Evolutionary conservation across 2,888 invertebrate genomes (phyloP).

Genomic region (Drosophila picticornis): DNA sequence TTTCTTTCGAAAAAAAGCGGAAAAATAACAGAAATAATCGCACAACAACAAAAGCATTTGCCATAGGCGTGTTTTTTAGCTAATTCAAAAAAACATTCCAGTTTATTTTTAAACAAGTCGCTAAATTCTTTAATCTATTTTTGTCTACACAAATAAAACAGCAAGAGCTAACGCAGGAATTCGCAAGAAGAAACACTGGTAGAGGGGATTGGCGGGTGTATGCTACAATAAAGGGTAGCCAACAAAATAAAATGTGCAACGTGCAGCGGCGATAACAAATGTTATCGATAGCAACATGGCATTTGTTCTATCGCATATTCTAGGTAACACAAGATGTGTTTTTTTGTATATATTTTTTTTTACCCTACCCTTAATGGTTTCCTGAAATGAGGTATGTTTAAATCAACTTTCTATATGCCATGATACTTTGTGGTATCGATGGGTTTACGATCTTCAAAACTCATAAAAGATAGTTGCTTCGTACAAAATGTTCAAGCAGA

Average conservation of each 20-base stretch:
- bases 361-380: not conserved
- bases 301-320: conserved; percentile 48
- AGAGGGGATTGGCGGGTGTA: conserved; percentile 9
- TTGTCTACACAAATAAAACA: conserved; percentile 46
- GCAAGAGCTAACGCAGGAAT: conserved; percentile 45
- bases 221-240: conserved; percentile 40
- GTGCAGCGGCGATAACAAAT: conserved; percentile 51
- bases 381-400: not conserved
- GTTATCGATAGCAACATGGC: conserved; percentile 74
- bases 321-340: conserved; percentile 1
- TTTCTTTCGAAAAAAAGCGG: conserved; percentile 23
- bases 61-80: conserved; percentile 67
- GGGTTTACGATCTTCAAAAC: not conserved
- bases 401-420: not conserved
- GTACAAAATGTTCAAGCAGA: not conserved
- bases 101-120: conserved; percentile 79
- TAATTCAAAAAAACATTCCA: conserved; percentile 79
- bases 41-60: conserved; percentile 41
- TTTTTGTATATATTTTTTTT: not conserved
- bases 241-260: conserved; percentile 38
- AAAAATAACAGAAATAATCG: conserved; percentile 23
- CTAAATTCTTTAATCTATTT: conserved; percentile 78
- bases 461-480: not conserved
- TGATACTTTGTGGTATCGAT: not conserved
- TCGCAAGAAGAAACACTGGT: conserved; percentile 26